A percentile compares a stretch with the other conserved stretches of the same genome.
Conservation (phyloP, 92 coral and sea anemone species). For the Montipora capitata region DNA sequence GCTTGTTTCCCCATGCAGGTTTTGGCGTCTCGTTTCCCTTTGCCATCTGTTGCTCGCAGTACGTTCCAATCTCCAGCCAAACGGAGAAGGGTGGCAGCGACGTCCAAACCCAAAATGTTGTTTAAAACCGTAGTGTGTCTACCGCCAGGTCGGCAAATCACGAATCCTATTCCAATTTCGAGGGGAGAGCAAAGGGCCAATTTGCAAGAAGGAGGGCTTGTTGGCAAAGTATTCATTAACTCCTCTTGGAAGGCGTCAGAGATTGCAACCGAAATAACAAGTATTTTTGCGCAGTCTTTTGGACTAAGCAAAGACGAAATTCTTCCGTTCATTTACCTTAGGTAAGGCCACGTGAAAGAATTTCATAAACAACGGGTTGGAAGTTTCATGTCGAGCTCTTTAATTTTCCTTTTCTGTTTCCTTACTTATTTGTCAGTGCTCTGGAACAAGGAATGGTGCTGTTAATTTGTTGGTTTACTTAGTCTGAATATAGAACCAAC, state of each 20-base stretch:
- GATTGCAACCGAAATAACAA: conserved; percentile 35
- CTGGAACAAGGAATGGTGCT: neutral
- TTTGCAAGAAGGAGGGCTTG: too few relatives aligned
- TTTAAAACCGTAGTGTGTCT: neutral
- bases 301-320: conserved; percentile 1
- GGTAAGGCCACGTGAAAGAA: neutral
- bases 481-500: neutral
- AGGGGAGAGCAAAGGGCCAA: neutral
- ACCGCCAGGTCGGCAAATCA: neutral
- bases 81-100: neutral
- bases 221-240: neutral
- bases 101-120: neutral
- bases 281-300: conserved; percentile 41
- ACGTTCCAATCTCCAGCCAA: neutral
- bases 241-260: conserved; percentile 42
- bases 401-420: neutral
- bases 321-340: conserved; percentile 41
- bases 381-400: neutral
- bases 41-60: neutral
- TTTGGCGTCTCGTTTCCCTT: neutral
- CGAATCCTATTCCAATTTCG: neutral
- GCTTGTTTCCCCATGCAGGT: neutral
- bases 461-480: neutral
- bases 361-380: neutral
- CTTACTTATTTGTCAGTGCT: neutral